These are phyloP conservation scores for Folsomia manolachei DNA, from an alignment of 2,888 invertebrate genomes.

Conservation along the genomic window DNA sequence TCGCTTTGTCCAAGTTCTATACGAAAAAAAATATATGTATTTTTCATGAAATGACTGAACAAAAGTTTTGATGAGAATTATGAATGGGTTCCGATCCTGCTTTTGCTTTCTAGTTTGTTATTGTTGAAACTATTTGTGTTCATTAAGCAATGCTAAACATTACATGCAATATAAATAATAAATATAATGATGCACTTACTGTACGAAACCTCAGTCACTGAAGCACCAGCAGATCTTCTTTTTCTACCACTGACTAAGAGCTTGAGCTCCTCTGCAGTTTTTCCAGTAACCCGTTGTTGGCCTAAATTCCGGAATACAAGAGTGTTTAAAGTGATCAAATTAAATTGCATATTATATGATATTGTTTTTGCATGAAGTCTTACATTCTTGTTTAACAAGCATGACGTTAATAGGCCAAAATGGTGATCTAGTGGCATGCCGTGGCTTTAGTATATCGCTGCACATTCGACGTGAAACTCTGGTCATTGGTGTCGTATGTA, in stretches of 20 bases:
- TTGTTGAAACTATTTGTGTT: no score
- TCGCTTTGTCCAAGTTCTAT: conserved; percentile 66
- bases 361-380: no score
- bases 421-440: conserved; percentile 86
- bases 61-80: no score
- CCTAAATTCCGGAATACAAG: conserved; percentile 49
- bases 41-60: no score
- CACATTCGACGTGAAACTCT: conserved; percentile 83
- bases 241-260: conserved; percentile 60
- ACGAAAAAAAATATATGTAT: no score
- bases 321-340: no score
- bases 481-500: conserved; percentile 86
- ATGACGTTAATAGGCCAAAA: conserved; percentile 61
- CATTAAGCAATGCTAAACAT: no score
- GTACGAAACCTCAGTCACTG: conserved; percentile 37
- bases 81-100: no score
- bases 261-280: conserved; percentile 61
- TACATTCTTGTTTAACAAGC: conserved; percentile 84
- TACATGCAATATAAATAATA: no score
- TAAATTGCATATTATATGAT: no score
- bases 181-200: no score
- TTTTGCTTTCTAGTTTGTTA: no score
- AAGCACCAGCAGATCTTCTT: conserved; percentile 52
- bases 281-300: conserved; percentile 60
- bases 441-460: conserved; percentile 73